Conservation (phyloP, 2,113 vertebrate genomes). For the Ornithorhynchus anatinus region DNA sequence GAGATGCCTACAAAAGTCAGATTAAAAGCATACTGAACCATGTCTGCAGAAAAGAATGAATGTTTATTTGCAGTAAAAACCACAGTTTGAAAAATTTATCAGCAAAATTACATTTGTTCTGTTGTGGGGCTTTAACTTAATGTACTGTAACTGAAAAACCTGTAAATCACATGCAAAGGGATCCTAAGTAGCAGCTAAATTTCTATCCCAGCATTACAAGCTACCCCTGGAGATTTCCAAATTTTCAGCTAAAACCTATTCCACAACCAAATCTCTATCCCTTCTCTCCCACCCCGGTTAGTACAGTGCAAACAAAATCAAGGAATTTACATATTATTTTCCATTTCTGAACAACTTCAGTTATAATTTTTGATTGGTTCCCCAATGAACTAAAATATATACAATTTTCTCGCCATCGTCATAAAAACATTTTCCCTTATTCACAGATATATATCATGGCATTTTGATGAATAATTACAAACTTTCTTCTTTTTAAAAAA, state of each 20-base stretch:
- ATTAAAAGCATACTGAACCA: neutral
- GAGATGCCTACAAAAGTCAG: neutral
- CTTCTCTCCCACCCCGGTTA: slow-evolving; percentile 24
- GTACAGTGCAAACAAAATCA: slow-evolving; percentile 56
- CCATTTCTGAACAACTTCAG: slow-evolving; percentile 25
- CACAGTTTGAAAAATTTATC: slow-evolving; percentile 67
- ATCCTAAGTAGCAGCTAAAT: slow-evolving; percentile 72
- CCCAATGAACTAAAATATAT: slow-evolving; percentile 61
- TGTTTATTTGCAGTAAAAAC: slow-evolving; percentile 84
- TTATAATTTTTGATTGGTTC: neutral
- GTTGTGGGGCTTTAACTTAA: slow-evolving; percentile 55
- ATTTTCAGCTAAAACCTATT: slow-evolving; percentile 29
- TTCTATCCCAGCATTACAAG: slow-evolving; percentile 53
- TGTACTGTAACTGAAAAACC: slow-evolving; percentile 73
- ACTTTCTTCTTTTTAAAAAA: neutral
- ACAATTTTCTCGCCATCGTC: slow-evolving; percentile 30
- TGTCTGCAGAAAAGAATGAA: slow-evolving; percentile 54
- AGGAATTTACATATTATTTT: slow-evolving; percentile 55
- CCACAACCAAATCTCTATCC: slow-evolving; percentile 24
- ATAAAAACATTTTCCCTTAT: slow-evolving; percentile 64
- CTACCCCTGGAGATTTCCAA: slow-evolving; percentile 41
- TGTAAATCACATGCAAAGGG: slow-evolving; percentile 80
- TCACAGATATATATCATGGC: slow-evolving; percentile 68
- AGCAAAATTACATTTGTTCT: slow-evolving; percentile 76
- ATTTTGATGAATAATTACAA: slow-evolving; percentile 66